phyloP scores from a whole-genome alignment of 2,797 vertebrate species.

The Poecilia wingei region DNA sequence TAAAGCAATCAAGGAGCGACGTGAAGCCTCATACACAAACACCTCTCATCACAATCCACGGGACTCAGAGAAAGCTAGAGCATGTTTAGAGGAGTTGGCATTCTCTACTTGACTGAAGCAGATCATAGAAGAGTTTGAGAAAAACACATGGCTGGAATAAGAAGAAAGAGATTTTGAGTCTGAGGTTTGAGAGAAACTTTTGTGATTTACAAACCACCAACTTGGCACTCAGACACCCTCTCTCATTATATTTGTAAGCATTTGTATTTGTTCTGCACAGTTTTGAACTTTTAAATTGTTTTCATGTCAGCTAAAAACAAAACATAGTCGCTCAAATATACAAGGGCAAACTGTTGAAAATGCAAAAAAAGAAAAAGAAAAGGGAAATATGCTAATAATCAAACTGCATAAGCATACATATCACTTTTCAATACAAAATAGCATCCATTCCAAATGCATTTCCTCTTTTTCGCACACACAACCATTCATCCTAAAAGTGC shows the following conservation, averaged over 20 bases:
- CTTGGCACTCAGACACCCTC: background rate
- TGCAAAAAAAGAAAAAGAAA: background rate
- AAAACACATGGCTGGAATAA: background rate
- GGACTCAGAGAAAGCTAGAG: background rate
- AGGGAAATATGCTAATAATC: background rate
- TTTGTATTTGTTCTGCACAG: background rate
- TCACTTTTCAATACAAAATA: background rate
- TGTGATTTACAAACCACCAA: background rate
- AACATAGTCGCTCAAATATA: background rate
- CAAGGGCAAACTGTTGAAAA: background rate
- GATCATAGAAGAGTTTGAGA: slow-evolving; percentile 1
- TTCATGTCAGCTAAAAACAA: background rate
- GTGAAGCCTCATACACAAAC: background rate
- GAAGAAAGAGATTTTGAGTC: background rate
- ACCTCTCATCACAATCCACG: background rate
- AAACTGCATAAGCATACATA: background rate
- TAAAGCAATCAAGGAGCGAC: background rate
- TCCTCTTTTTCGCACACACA: slow-evolving; percentile 7
- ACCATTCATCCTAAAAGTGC: slow-evolving; percentile 29
- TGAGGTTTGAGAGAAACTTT: background rate
- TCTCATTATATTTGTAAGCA: background rate
- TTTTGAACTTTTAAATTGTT: background rate
- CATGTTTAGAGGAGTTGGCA: background rate
- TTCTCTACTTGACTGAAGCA: background rate
- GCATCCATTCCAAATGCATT: background rate